These are phyloP conservation scores for Pseudorhiza aurosa DNA, from an alignment of 30 jellyfish, hydroid and myxozoan species.

Conservation along the genomic window DNA sequence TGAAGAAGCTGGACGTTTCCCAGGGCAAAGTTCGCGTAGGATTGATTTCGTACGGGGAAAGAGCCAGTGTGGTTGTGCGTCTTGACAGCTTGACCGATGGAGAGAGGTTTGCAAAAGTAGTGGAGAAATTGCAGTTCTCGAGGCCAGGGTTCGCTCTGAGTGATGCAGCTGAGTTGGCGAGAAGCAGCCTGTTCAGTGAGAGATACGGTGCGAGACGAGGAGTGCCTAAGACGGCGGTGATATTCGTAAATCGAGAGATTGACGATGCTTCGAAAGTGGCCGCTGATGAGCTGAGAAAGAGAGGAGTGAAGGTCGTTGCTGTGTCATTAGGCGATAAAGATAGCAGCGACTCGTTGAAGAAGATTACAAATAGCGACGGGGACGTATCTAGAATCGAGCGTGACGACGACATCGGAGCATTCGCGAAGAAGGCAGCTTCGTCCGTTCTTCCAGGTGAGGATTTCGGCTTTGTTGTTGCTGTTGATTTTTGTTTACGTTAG, in stretches of 20 bases:
- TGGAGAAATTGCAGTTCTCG: neutral
- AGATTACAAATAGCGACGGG: neutral
- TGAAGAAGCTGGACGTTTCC: constrained; percentile 12
- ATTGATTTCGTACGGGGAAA: constrained; percentile 18
- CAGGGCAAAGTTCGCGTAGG: constrained; percentile 33
- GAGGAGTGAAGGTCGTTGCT: constrained; percentile 31
- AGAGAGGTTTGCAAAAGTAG: neutral
- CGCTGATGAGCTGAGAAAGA: constrained; percentile 4
- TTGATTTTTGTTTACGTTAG: too few species aligned
- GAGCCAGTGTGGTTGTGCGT: constrained; percentile 25
- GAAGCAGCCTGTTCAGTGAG: neutral
- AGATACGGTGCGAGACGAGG: constrained; percentile 41
- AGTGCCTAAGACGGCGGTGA: neutral
- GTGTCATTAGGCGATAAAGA: constrained; percentile 26
- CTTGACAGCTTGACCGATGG: neutral
- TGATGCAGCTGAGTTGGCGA: constrained; percentile 13
- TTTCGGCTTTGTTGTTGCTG: too few species aligned
- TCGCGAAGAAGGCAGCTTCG: neutral
- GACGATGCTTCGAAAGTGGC: constrained; percentile 11
- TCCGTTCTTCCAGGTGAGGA: neutral
- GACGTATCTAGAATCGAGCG: neutral
- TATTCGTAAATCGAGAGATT: constrained; percentile 21
- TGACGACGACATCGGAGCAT: neutral
- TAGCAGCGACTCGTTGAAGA: neutral
- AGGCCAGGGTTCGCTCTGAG: constrained; percentile 17